Evolutionary conservation across 2,888 invertebrate species (phyloP).

Genomic region (Eupithecia dodoneata): DNA sequence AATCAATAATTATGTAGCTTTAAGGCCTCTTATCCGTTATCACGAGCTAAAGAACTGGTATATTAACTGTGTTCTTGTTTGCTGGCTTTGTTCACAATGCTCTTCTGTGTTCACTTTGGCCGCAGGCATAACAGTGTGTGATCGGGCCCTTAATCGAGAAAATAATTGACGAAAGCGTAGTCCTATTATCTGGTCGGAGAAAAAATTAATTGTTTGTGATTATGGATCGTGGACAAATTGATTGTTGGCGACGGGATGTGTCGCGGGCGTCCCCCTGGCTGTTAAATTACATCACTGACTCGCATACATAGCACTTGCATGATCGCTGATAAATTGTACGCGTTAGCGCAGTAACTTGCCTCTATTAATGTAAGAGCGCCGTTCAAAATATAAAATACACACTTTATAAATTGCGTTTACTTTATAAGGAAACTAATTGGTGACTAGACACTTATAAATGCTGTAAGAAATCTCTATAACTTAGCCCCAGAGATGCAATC

Average conservation of each 20-base stretch:
- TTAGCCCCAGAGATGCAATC: slow-evolving; percentile 41
- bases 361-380: slow-evolving; percentile 52
- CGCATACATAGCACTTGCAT: slow-evolving; percentile 35
- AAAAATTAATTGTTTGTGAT: slow-evolving; percentile 79
- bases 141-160: slow-evolving; percentile 75
- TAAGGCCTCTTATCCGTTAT: neutral
- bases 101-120: slow-evolving; percentile 70
- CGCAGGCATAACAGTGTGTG: slow-evolving; percentile 72
- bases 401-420: slow-evolving; percentile 51
- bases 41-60: slow-evolving; percentile 50
- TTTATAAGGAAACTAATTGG: slow-evolving; percentile 50
- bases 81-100: slow-evolving; percentile 50
- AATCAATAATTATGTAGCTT: slow-evolving; percentile 33
- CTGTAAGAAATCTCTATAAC: slow-evolving; percentile 46
- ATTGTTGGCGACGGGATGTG: slow-evolving; percentile 64
- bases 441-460: slow-evolving; percentile 51
- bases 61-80: slow-evolving; percentile 68
- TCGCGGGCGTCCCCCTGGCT: slow-evolving; percentile 56
- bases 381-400: slow-evolving; percentile 54
- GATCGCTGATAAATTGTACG: slow-evolving; percentile 51
- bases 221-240: slow-evolving; percentile 77
- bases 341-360: slow-evolving; percentile 53
- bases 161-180: slow-evolving; percentile 76
- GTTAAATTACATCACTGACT: slow-evolving; percentile 52
- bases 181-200: slow-evolving; percentile 70